phyloP scores from a whole-genome alignment of 2,888 invertebrate genomes.

The Dryobotodes eremita region DNA sequence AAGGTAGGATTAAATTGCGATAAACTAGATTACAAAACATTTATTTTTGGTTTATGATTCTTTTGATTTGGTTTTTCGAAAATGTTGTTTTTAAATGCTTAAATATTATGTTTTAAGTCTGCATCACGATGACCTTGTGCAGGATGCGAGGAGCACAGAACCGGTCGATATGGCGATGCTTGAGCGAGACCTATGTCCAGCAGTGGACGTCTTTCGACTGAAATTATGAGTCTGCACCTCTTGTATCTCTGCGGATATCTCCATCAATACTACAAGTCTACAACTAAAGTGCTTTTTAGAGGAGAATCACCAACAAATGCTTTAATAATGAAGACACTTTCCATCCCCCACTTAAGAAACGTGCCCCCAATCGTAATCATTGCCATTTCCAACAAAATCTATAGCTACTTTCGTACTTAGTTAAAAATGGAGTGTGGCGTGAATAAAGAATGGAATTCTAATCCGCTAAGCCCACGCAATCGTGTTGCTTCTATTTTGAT shows the following conservation, averaged over 20 bases:
- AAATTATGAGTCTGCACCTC: not conserved
- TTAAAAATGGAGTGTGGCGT: slow-evolving; percentile 68
- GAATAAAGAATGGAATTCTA: slow-evolving; percentile 79
- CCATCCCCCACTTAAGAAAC: slow-evolving; percentile 16
- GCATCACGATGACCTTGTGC: not conserved
- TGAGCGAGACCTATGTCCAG: not conserved
- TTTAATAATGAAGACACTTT: slow-evolving; percentile 35
- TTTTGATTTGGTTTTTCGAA: not conserved
- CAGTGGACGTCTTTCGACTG: not conserved
- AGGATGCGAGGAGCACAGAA: not conserved
- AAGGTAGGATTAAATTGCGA: too few relatives aligned
- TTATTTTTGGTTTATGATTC: not conserved
- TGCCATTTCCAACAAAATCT: slow-evolving; percentile 35
- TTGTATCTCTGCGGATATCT: not conserved
- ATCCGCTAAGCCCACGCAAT: slow-evolving; percentile 79
- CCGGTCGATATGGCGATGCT: not conserved
- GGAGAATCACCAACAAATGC: not conserved
- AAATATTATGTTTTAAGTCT: not conserved
- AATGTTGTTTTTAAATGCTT: too few relatives aligned
- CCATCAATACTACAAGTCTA: not conserved
- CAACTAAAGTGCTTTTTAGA: not conserved
- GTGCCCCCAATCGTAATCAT: slow-evolving; percentile 36
- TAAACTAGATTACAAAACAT: not conserved
- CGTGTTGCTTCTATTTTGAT: slow-evolving; percentile 75
- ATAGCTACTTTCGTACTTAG: slow-evolving; percentile 53